These are phyloP conservation scores for Dimorphilus gyrociliatus DNA, from an alignment of 2,888 invertebrate species.

Conservation along the genomic window DNA sequence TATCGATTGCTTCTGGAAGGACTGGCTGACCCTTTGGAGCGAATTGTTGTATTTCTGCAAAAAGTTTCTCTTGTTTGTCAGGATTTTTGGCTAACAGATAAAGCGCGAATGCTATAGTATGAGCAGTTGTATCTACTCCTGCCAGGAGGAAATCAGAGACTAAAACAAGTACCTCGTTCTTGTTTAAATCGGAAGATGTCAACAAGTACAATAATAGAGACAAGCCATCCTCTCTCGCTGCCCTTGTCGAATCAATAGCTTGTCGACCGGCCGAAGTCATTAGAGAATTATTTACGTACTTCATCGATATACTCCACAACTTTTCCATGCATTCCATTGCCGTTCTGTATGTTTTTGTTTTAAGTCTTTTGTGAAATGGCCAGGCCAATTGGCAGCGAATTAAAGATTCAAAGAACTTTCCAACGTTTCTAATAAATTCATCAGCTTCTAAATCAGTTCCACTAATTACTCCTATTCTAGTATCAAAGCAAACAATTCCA, in stretches of 20 bases:
- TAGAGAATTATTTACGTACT: too few relatives aligned
- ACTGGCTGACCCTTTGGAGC: conserved; percentile 6
- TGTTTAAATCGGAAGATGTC: too few relatives aligned
- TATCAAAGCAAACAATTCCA: conserved; percentile 5
- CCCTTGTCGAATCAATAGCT: too few relatives aligned
- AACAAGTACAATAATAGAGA: too few relatives aligned
- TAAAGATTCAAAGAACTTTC: conserved; percentile 1
- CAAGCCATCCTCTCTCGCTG: too few relatives aligned
- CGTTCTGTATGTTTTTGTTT: conserved; percentile 1
- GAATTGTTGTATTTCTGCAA: conserved; percentile 8
- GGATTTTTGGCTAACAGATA: conserved; percentile 12
- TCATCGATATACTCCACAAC: too few relatives aligned
- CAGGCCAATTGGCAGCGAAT: background rate
- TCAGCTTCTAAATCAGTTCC: background rate
- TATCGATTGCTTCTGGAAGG: conserved; percentile 7
- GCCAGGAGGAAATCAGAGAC: conserved; percentile 6
- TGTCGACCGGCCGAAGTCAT: too few relatives aligned
- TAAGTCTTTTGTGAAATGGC: conserved; percentile 1
- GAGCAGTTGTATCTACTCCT: conserved; percentile 10
- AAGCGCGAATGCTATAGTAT: conserved; percentile 11
- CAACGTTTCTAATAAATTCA: conserved; percentile 2
- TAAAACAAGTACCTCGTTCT: conserved; percentile 3
- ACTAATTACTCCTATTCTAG: conserved; percentile 4
- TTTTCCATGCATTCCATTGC: background rate
- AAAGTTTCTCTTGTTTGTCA: conserved; percentile 11